These are phyloP conservation scores for Lepidotrigona ventralis DNA, from an alignment of 1,140 invertebrate species.

Conservation along the genomic window DNA sequence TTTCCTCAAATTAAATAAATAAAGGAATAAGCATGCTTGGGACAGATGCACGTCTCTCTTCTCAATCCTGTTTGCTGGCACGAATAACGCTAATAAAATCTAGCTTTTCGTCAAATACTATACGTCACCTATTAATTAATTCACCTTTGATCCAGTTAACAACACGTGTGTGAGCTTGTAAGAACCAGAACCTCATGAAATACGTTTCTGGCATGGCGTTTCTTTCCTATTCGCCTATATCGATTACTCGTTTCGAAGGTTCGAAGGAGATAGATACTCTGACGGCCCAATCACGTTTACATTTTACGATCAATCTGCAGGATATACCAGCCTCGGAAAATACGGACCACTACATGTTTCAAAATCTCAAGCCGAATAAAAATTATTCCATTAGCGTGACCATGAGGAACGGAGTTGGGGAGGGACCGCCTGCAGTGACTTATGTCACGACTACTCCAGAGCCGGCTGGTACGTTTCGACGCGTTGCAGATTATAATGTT, in stretches of 20 bases:
- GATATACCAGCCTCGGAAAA: conserved; percentile 87
- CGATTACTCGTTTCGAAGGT: conserved; percentile 56
- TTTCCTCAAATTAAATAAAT: background rate
- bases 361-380: conserved; percentile 86
- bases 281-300: background rate
- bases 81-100: background rate
- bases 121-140: background rate
- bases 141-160: conserved; percentile 23
- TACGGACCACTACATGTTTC: conserved; percentile 87
- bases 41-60: background rate
- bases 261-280: background rate
- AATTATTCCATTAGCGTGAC: conserved; percentile 89
- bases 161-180: conserved; percentile 58
- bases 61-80: background rate
- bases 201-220: conserved; percentile 78
- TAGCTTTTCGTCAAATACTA: too few relatives aligned
- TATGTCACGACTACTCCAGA: conserved; percentile 84
- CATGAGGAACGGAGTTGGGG: conserved; percentile 90
- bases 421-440: conserved; percentile 85
- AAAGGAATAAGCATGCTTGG: background rate
- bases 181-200: conserved; percentile 70
- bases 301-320: conserved; percentile 77
- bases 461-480: conserved; percentile 81
- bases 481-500: background rate
- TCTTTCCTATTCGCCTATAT: conserved; percentile 48